A percentile compares a stretch with the other conserved stretches of the same genome.
These are phyloP conservation scores for Pangasius sanitwongsei DNA, from an alignment of 2,797 vertebrate species.

Conservation along the genomic window DNA sequence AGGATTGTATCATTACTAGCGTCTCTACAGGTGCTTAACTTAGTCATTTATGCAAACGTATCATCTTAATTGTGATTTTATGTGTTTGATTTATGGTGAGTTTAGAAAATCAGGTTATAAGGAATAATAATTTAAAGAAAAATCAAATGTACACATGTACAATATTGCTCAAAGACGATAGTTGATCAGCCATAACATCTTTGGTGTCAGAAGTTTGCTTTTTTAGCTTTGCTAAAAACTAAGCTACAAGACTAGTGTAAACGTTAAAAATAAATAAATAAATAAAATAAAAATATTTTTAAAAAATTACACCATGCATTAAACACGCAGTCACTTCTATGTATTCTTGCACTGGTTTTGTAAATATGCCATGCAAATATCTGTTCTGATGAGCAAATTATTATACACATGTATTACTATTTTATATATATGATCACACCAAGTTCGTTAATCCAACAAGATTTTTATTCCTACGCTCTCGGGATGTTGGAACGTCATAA, in stretches of 20 bases:
- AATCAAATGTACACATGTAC: background rate
- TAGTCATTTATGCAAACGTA: slow-evolving; percentile 22
- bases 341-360: background rate
- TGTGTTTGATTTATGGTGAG: slow-evolving; percentile 68
- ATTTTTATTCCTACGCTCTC: background rate
- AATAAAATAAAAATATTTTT: too few relatives aligned
- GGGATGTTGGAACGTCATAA: background rate
- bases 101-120: slow-evolving; percentile 61
- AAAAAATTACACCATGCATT: background rate
- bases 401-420: background rate
- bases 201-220: background rate
- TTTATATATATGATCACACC: background rate
- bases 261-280: background rate
- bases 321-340: background rate
- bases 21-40: background rate
- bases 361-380: background rate
- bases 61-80: slow-evolving; percentile 45
- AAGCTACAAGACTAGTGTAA: background rate
- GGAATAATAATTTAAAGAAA: background rate
- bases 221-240: background rate
- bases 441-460: background rate
- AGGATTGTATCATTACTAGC: background rate
- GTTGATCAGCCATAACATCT: background rate
- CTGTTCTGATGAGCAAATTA: background rate
- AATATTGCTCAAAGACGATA: background rate